Percentiles rank a stretch among this genome's conserved stretches.
Evolutionary conservation across 2,888 invertebrate species (phyloP).

Genomic region (Zootermopsis nevadensis): DNA sequence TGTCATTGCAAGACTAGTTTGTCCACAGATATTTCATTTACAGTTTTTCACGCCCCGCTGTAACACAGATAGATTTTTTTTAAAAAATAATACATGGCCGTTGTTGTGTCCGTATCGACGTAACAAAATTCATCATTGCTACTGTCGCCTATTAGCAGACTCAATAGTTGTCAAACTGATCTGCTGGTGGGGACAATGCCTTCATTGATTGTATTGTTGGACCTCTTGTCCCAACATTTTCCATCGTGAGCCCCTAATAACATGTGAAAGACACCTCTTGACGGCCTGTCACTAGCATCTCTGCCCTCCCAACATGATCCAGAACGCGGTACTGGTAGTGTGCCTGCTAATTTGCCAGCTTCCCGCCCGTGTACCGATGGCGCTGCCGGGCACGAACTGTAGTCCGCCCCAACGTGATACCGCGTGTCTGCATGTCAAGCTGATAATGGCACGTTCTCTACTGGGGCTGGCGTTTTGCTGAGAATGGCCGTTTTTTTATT

Average conservation of each 20-base stretch:
- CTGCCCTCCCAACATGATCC: slow-evolving; percentile 15
- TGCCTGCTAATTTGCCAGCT: slow-evolving; percentile 29
- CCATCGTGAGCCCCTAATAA: slow-evolving; percentile 10
- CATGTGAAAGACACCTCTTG: slow-evolving; percentile 35
- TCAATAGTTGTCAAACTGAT: slow-evolving; percentile 32
- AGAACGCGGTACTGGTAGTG: slow-evolving; percentile 8
- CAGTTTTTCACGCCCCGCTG: background rate
- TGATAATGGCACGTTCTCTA: slow-evolving; percentile 42
- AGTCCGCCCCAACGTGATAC: slow-evolving; percentile 24
- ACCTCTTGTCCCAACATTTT: slow-evolving; percentile 7
- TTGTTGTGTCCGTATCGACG: background rate
- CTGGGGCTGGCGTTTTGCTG: slow-evolving; percentile 45
- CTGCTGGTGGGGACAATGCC: slow-evolving; percentile 26
- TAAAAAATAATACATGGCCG: slow-evolving; percentile 24
- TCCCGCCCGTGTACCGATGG: slow-evolving; percentile 28
- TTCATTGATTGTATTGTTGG: slow-evolving; percentile 35
- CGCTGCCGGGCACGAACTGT: slow-evolving; percentile 48
- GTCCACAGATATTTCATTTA: background rate
- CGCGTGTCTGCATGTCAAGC: slow-evolving; percentile 29
- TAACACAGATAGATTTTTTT: background rate
- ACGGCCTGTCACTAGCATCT: slow-evolving; percentile 30
- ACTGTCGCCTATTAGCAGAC: slow-evolving; percentile 32
- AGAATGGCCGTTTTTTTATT: slow-evolving; percentile 46
- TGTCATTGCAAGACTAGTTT: background rate
- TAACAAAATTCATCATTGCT: slow-evolving; percentile 32